Evolutionary conservation across 2,888 invertebrate genomes (phyloP).

Genomic region (Polia nebulosa): DNA sequence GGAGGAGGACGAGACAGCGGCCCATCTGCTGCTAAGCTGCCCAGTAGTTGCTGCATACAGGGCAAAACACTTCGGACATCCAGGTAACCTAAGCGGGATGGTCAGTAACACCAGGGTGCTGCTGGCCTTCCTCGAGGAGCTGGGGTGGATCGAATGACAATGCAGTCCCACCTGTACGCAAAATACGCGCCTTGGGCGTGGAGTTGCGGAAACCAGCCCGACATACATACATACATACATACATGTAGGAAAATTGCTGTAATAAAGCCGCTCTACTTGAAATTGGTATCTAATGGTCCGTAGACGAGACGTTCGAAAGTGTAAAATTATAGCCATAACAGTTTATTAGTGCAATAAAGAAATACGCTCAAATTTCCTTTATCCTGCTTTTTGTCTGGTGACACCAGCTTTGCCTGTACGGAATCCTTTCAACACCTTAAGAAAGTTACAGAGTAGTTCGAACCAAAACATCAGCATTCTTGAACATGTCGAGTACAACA

Average conservation of each 20-base stretch:
- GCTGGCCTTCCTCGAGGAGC: too few relatives aligned
- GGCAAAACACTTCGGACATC: too few relatives aligned
- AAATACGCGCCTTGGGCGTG: too few relatives aligned
- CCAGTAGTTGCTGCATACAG: too few relatives aligned
- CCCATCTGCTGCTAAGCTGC: too few relatives aligned
- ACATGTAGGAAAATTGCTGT: constrained; percentile 8
- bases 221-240: too few relatives aligned
- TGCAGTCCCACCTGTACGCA: too few relatives aligned
- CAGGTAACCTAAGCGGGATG: too few relatives aligned
- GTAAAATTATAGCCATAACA: constrained; percentile 13
- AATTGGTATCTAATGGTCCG: constrained; percentile 27
- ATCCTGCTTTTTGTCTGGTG: not conserved
- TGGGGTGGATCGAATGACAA: too few relatives aligned
- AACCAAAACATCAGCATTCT: constrained; percentile 17
- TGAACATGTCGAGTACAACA: constrained; percentile 4
- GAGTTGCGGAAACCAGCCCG: too few relatives aligned
- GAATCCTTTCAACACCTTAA: not conserved
- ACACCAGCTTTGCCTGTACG: not conserved
- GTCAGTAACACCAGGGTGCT: too few relatives aligned
- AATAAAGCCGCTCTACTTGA: constrained; percentile 35
- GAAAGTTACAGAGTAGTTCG: constrained; percentile 7
- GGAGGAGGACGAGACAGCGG: too few relatives aligned
- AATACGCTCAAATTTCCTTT: not conserved
- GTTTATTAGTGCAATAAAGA: not conserved
- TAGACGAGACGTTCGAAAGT: constrained; percentile 25